Conservation (phyloP, 35 echinoderm and acorn worm genomes). For the Ophiothrix spiculata region DNA sequence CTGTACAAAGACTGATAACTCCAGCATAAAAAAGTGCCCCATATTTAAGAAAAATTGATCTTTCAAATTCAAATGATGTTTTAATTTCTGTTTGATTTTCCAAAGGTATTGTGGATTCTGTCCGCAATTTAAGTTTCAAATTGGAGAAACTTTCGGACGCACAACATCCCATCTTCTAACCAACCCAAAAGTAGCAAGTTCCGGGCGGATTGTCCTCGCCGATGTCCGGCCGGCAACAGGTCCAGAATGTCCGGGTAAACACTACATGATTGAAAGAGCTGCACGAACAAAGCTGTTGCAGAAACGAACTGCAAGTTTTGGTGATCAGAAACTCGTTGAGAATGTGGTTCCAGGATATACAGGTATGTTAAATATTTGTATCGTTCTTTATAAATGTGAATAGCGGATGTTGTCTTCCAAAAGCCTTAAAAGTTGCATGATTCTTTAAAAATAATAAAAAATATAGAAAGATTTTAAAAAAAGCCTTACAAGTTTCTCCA, state of each 20-base stretch:
- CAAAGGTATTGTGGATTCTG: conserved; percentile 96
- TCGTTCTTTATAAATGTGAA: neutral
- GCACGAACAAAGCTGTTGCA: conserved; percentile 41
- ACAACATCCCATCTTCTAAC: conserved; percentile 90
- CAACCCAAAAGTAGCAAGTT: conserved; percentile 67
- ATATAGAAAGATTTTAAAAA: neutral
- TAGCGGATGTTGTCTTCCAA: neutral
- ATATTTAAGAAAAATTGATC: too few species aligned
- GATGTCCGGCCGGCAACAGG: conserved; percentile 58
- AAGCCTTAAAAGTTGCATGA: neutral
- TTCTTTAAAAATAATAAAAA: neutral
- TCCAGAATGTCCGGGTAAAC: conserved; percentile 22
- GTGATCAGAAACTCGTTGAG: conserved; percentile 80
- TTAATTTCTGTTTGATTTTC: too few species aligned
- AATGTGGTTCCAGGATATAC: conserved; percentile 97
- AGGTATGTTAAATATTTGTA: conserved; percentile 33
- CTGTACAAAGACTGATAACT: too few species aligned
- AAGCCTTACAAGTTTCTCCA: neutral
- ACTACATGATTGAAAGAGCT: conserved; percentile 31
- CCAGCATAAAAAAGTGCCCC: too few species aligned
- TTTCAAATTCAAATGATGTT: too few species aligned
- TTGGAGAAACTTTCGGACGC: conserved; percentile 92
- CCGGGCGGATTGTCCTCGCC: conserved; percentile 56
- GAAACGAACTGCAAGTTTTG: conserved; percentile 58
- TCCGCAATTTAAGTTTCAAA: conserved; percentile 98